Conservation (phyloP, 2,113 vertebrate genomes). For the Alaudala cheleensis region DNA sequence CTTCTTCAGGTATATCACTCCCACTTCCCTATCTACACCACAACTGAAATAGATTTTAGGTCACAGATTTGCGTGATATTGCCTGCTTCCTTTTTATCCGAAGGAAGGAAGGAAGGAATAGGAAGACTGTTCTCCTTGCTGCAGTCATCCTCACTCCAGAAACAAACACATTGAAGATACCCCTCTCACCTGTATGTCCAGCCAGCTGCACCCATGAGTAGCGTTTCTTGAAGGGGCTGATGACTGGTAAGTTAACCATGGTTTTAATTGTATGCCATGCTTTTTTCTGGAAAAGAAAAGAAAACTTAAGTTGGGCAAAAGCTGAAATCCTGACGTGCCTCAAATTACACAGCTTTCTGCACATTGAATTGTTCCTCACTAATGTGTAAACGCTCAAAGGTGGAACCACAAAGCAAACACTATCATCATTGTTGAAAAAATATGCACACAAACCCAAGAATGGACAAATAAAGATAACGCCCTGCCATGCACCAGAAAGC, state of each 20-base stretch:
- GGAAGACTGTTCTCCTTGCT: neutral
- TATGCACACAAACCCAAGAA: neutral
- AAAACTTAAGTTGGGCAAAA: neutral
- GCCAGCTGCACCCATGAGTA: conserved; percentile 95
- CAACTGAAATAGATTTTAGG: neutral
- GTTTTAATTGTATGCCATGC: conserved; percentile 94
- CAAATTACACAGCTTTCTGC: neutral
- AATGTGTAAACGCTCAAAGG: neutral
- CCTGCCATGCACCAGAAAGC: neutral
- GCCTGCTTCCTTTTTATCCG: neutral
- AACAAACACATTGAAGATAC: neutral
- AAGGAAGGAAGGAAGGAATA: neutral
- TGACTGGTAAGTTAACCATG: conserved; percentile 89
- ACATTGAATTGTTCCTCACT: neutral
- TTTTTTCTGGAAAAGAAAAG: conserved; percentile 77
- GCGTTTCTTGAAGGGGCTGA: conserved; percentile 87
- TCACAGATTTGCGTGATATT: neutral
- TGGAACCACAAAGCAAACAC: neutral
- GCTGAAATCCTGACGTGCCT: neutral
- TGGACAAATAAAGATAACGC: neutral
- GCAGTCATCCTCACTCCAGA: neutral
- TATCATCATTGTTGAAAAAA: neutral
- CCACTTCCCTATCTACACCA: neutral
- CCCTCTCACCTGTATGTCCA: conserved; percentile 88
- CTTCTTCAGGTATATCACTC: neutral